phyloP scores from a whole-genome alignment of 1,140 invertebrate species.

The Condylostylus longicornis region DNA sequence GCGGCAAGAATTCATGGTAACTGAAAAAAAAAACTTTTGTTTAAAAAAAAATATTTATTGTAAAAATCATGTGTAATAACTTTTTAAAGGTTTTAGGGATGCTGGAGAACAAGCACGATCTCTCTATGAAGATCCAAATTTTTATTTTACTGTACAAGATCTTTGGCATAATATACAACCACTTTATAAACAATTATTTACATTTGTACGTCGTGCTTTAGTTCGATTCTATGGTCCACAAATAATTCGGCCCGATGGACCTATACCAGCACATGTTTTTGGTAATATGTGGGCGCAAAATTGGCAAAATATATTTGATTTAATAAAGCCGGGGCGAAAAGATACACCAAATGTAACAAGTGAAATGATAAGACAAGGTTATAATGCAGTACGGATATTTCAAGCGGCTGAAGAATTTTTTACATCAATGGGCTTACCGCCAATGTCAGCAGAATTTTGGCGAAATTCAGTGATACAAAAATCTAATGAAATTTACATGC shows the following conservation, averaged over 20 bases:
- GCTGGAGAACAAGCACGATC: slow-evolving; percentile 61
- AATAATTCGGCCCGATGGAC: slow-evolving; percentile 48
- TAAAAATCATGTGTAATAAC: too few species aligned
- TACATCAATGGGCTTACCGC: slow-evolving; percentile 59
- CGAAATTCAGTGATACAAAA: slow-evolving; percentile 56
- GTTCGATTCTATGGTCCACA: slow-evolving; percentile 49
- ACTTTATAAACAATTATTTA: slow-evolving; percentile 72
- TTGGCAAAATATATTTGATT: slow-evolving; percentile 63
- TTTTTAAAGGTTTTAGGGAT: slow-evolving; percentile 41
- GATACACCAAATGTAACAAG: slow-evolving; percentile 57
- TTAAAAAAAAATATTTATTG: too few species aligned
- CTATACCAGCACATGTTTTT: slow-evolving; percentile 58
- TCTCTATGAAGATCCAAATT: slow-evolving; percentile 50
- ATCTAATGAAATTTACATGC: slow-evolving; percentile 47
- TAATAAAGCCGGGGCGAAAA: slow-evolving; percentile 61
- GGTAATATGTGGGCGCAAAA: slow-evolving; percentile 75
- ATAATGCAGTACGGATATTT: slow-evolving; percentile 58
- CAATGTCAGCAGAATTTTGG: slow-evolving; percentile 68
- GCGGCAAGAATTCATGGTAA: slow-evolving; percentile 54
- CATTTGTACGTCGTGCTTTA: slow-evolving; percentile 62
- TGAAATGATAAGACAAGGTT: slow-evolving; percentile 57
- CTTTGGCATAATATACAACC: slow-evolving; percentile 59
- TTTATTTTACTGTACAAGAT: slow-evolving; percentile 50
- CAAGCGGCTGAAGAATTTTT: slow-evolving; percentile 70
- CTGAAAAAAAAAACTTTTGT: too few species aligned